Conservation (phyloP, 2,797 vertebrate genomes). For the Centropyge bicolor region DNA sequence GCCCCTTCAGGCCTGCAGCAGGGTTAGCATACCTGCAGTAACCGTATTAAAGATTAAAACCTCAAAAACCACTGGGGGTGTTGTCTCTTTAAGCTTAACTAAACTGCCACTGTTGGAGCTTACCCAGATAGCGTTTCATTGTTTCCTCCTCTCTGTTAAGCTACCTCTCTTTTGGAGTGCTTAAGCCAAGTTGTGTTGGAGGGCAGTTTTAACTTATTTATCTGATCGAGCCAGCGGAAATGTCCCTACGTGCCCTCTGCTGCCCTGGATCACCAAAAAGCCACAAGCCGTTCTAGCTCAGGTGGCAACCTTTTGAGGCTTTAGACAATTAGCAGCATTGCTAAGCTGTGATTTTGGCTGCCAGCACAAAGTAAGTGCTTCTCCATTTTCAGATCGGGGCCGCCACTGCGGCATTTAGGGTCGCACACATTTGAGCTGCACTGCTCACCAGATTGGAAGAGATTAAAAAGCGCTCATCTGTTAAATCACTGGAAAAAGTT, state of each 20-base stretch:
- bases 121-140: conserved; percentile 73
- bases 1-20: conserved; percentile 56
- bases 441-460: conserved; percentile 39
- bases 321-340: conserved; percentile 75
- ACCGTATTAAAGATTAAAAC: conserved; percentile 79
- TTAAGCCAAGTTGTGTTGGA: conserved; percentile 78
- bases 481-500: conserved; percentile 45
- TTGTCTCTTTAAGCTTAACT: conserved; percentile 71
- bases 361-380: conserved; percentile 55
- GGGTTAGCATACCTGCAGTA: conserved; percentile 65
- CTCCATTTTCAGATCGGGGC: conserved; percentile 66
- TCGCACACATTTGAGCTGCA: conserved; percentile 33
- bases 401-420: conserved; percentile 31
- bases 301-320: conserved; percentile 74
- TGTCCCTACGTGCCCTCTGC: conserved; percentile 68
- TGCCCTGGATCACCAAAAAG: conserved; percentile 68
- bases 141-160: conserved; percentile 73
- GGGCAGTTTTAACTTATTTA: conserved; percentile 81
- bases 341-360: conserved; percentile 75
- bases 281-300: conserved; percentile 71
- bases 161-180: conserved; percentile 65
- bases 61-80: conserved; percentile 64
- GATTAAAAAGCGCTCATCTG: conserved; percentile 49
- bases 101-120: conserved; percentile 68
- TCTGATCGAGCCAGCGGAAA: conserved; percentile 79